Percentiles rank a stretch among this genome's conserved stretches.
Conservation (phyloP, 1,140 invertebrate genomes). For the Coptotermes formosanus region DNA sequence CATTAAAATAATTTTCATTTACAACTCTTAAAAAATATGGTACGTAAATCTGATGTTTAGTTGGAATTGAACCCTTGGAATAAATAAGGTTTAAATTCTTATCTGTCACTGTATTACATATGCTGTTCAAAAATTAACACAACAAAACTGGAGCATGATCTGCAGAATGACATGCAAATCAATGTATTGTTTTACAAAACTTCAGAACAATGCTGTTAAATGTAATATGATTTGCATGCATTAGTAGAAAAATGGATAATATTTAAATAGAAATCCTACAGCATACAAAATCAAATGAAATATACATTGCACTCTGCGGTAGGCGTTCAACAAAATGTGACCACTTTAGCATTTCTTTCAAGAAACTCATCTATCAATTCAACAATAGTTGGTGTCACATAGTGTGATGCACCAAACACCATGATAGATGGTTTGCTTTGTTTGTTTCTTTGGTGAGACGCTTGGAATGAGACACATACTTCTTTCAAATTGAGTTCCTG, state of each 20-base stretch:
- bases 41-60: background rate
- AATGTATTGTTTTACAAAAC: constrained; percentile 23
- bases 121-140: constrained; percentile 17
- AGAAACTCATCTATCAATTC: background rate
- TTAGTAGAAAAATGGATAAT: constrained; percentile 31
- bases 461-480: background rate
- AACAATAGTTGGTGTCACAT: background rate
- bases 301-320: constrained; percentile 29
- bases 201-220: constrained; percentile 31
- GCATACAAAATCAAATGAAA: constrained; percentile 32
- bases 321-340: background rate
- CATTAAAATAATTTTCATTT: background rate
- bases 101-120: background rate
- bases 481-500: background rate
- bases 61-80: constrained; percentile 15
- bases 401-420: background rate
- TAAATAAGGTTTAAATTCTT: constrained; percentile 3
- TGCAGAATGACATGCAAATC: constrained; percentile 16
- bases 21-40: background rate
- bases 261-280: constrained; percentile 32
- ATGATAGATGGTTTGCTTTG: too few relatives aligned
- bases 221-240: constrained; percentile 31
- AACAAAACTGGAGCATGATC: constrained; percentile 18
- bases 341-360: too few relatives aligned
- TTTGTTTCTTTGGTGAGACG: background rate